Percentiles rank a stretch among this genome's conserved stretches.
These are phyloP conservation scores for Crotalus horridus DNA, from an alignment of 2,113 vertebrate species.

Conservation along the genomic window DNA sequence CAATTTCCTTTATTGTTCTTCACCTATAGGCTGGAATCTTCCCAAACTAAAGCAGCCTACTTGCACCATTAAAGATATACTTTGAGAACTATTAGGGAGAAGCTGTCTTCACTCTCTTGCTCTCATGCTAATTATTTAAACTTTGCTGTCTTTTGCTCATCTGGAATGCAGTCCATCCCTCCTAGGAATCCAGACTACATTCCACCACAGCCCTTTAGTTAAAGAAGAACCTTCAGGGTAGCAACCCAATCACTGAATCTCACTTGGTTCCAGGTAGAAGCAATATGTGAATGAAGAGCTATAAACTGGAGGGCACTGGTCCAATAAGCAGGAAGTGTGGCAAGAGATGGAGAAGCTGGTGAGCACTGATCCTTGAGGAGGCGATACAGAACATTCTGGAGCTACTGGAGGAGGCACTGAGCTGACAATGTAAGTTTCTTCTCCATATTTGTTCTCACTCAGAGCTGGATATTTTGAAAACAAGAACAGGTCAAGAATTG, in stretches of 20 bases:
- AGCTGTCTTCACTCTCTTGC: neutral
- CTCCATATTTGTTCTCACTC: slow-evolving; percentile 45
- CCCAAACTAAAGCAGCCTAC: too few species aligned
- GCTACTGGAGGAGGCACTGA: neutral
- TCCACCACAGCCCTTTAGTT: neutral
- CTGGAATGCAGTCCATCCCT: neutral
- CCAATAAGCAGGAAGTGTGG: slow-evolving; percentile 45
- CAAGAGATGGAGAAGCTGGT: slow-evolving; percentile 79
- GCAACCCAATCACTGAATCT: neutral
- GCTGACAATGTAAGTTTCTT: slow-evolving; percentile 55
- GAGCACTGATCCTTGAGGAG: slow-evolving; percentile 75
- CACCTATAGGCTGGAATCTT: too few species aligned
- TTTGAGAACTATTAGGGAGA: neutral
- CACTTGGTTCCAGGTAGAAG: slow-evolving; percentile 74
- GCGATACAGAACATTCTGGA: slow-evolving; percentile 71
- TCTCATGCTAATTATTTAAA: neutral
- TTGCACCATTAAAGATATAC: too few species aligned
- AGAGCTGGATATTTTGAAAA: slow-evolving; percentile 50
- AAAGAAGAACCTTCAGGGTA: neutral
- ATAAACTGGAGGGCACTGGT: fast-evolving
- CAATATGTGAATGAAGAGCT: slow-evolving; percentile 73
- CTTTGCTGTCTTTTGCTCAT: neutral
- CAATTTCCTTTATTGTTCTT: too few species aligned
- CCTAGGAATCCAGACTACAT: neutral
- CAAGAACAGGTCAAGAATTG: neutral